Conservation (phyloP, 2,797 vertebrate genomes). For the Chaetodon trifasciatus region DNA sequence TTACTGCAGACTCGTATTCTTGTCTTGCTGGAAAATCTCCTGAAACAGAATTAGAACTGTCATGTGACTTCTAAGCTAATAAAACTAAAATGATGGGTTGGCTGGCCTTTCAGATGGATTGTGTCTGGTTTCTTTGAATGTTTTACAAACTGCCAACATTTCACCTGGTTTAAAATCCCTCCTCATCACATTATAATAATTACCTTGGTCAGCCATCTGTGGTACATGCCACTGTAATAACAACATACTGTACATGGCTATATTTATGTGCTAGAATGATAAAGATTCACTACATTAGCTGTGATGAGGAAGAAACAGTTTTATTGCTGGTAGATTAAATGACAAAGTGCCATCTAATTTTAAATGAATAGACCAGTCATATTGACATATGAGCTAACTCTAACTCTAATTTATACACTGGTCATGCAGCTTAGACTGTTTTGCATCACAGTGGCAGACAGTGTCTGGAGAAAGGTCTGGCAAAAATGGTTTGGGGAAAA, state of each 20-base stretch:
- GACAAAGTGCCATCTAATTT: background rate
- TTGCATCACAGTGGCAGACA: conserved; percentile 40
- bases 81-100: background rate
- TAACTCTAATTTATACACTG: conserved; percentile 28
- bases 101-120: background rate
- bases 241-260: background rate
- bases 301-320: background rate
- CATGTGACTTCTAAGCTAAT: background rate
- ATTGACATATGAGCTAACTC: background rate
- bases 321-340: background rate
- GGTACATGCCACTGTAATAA: background rate
- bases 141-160: background rate
- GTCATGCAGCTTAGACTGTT: conserved; percentile 29
- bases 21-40: background rate
- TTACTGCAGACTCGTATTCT: background rate
- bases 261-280: background rate
- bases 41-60: conserved; percentile 9
- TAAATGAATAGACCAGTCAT: conserved; percentile 2
- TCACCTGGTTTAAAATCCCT: background rate
- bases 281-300: conserved; percentile 2
- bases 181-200: background rate
- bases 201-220: background rate
- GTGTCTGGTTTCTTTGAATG: background rate
- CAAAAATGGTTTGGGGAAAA: conserved; percentile 34
- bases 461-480: conserved; percentile 36